Base-by-base conservation (phyloP, 2,888 invertebrate species). In the Aphrophora alni region DNA sequence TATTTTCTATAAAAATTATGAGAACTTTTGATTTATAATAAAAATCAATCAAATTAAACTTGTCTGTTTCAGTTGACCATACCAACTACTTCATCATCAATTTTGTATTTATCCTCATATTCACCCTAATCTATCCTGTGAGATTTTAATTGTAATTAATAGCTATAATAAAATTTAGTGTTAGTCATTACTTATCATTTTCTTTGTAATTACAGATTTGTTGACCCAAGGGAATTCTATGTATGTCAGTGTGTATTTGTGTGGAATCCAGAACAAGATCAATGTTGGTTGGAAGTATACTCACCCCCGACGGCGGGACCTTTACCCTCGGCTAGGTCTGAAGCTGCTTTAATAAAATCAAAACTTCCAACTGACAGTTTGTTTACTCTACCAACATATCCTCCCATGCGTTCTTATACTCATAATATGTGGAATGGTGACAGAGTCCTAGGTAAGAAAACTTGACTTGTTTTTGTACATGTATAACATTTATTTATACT, bases 241-340 rank as follows among this genome's bases (percentile, higher is more conserved):
- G 85, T 85, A 75, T 83, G 84, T 14, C 82, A 83, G 38, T 85
- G 86, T 82, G 74, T 86, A 25, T 85, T 85, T 75, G 80, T 85
- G 24, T 86, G 86, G 85, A 85, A 84, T 59, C 82, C 85, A 17
- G 78, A 82, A 38, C 80, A 82, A 38, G 83, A 84, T 68, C 82
- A 79, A 73, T 85, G 85, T 68, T 84, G 83, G 79, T 80, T 86
- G 12, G 86, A 86, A 72, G 85, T 85, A 8, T 86, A 85, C 73
- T 83, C 83, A 38, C 83, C 78, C n/a, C 73, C 82, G 25, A 80
- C 68, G 21, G 59, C 75, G 33, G 28, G 38, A 51, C 59, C 73
- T 14, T 51, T 28, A 26, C 38, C 78, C 12, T 74, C 78, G 1
- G 78, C 78, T 3, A 73, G 33, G 7, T 12, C 26, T 17, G 78